These are phyloP conservation scores for Spongia lamella DNA, from an alignment of 37 sponge, comb jelly and placozoan species.

Conservation along the genomic window DNA sequence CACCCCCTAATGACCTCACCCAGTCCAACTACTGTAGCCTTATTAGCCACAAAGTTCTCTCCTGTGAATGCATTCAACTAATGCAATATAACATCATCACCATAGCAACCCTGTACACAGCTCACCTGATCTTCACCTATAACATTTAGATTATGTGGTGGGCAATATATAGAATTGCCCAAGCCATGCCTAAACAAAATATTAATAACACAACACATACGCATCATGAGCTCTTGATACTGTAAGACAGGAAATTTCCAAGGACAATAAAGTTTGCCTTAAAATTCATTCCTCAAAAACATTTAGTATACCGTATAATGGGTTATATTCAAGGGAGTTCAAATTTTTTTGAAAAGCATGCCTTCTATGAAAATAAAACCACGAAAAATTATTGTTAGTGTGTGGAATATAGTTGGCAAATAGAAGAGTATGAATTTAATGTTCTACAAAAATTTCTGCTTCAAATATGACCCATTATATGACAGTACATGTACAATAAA, in stretches of 20 bases:
- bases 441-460: too few species aligned
- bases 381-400: too few species aligned
- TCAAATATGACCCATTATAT: too few species aligned
- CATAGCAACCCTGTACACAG: neutral
- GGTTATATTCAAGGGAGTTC: too few species aligned
- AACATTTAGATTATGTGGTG: constrained; percentile 35
- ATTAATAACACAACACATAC: neutral
- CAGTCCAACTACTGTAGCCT: constrained; percentile 65
- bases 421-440: too few species aligned
- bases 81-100: too few species aligned
- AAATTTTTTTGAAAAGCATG: too few species aligned
- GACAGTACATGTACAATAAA: too few species aligned
- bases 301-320: too few species aligned
- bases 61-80: constrained; percentile 59
- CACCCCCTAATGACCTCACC: constrained; percentile 42
- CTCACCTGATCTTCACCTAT: constrained; percentile 57
- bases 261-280: neutral
- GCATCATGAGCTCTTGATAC: neutral
- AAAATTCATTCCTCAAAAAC: too few species aligned
- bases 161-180: constrained; percentile 62
- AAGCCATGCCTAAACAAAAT: constrained; percentile 41
- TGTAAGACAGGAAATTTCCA: neutral
- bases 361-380: too few species aligned
- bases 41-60: constrained; percentile 37
- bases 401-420: too few species aligned